These are phyloP conservation scores for Oreochromis niloticus DNA, from an alignment of 2,113 vertebrate genomes.

Conservation along the genomic window DNA sequence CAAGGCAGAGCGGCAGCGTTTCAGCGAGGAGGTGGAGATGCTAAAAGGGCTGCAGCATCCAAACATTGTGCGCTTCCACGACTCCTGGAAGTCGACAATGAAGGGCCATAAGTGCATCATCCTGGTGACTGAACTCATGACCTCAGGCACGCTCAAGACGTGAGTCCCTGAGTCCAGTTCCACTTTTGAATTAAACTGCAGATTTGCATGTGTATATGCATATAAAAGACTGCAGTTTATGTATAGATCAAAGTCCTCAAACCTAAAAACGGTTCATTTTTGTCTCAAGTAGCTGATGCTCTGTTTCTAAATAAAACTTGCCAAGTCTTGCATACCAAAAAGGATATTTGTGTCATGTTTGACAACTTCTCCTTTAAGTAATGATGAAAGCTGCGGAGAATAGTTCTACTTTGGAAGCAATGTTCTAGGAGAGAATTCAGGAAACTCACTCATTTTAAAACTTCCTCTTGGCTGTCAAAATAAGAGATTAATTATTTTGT, in stretches of 20 bases:
- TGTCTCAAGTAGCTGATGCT: neutral
- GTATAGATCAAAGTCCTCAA: neutral
- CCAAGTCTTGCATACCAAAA: neutral
- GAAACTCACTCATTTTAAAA: neutral
- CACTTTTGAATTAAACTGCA: neutral
- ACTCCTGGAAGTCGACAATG: slow-evolving; percentile 92
- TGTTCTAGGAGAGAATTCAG: neutral
- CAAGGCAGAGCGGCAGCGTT: slow-evolving; percentile 87
- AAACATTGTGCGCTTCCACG: slow-evolving; percentile 97
- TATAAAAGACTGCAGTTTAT: neutral
- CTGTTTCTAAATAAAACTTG: neutral
- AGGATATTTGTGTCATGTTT: neutral
- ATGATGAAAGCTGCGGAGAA: neutral
- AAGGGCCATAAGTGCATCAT: slow-evolving; percentile 95
- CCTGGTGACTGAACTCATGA: slow-evolving; percentile 97
- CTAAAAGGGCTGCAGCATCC: slow-evolving; percentile 96
- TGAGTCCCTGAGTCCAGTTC: slow-evolving; percentile 59
- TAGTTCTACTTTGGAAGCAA: neutral
- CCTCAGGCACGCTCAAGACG: slow-evolving; percentile 97
- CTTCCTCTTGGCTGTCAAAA: slow-evolving; percentile 27
- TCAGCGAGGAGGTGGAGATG: slow-evolving; percentile 98
- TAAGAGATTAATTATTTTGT: neutral
- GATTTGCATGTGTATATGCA: neutral
- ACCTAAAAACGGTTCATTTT: neutral
- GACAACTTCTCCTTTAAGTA: neutral